These are phyloP conservation scores for Polyploca ridens DNA, from an alignment of 2,888 invertebrate genomes.

Conservation along the genomic window DNA sequence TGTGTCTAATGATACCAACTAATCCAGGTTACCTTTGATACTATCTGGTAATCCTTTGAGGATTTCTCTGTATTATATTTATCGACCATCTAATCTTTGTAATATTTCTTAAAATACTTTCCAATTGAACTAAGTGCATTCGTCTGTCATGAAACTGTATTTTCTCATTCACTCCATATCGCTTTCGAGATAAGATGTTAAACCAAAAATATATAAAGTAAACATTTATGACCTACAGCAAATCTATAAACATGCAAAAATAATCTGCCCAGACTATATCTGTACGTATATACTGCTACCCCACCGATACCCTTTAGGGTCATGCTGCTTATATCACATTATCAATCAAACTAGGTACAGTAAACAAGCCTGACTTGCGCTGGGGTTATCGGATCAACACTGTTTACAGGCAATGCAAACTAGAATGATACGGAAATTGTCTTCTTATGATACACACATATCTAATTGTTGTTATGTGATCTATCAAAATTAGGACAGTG, in stretches of 20 bases:
- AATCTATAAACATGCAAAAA: slow-evolving; percentile 34
- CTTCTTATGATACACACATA: slow-evolving; percentile 39
- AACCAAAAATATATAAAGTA: slow-evolving; percentile 37
- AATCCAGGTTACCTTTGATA: slow-evolving; percentile 1
- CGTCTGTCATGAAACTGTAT: background rate
- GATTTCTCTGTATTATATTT: background rate
- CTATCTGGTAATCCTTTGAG: background rate
- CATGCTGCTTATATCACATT: slow-evolving; percentile 55
- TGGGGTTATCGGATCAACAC: slow-evolving; percentile 56
- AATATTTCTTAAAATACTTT: background rate
- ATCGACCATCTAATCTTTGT: background rate
- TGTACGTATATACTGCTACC: slow-evolving; percentile 26
- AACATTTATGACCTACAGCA: slow-evolving; percentile 34
- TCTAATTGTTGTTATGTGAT: slow-evolving; percentile 42
- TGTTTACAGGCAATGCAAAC: slow-evolving; percentile 48
- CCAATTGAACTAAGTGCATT: slow-evolving; percentile 4
- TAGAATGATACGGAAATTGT: slow-evolving; percentile 57
- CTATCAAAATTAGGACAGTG: slow-evolving; percentile 52
- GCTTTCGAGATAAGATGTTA: slow-evolving; percentile 10
- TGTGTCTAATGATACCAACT: slow-evolving; percentile 2
- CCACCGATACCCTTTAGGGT: slow-evolving; percentile 61
- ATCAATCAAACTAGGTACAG: slow-evolving; percentile 72
- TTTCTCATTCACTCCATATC: slow-evolving; percentile 6
- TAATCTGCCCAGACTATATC: slow-evolving; percentile 39
- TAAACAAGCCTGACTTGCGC: slow-evolving; percentile 56